Conservation (phyloP, 2,113 vertebrate species). For the Menidia beryllina region DNA sequence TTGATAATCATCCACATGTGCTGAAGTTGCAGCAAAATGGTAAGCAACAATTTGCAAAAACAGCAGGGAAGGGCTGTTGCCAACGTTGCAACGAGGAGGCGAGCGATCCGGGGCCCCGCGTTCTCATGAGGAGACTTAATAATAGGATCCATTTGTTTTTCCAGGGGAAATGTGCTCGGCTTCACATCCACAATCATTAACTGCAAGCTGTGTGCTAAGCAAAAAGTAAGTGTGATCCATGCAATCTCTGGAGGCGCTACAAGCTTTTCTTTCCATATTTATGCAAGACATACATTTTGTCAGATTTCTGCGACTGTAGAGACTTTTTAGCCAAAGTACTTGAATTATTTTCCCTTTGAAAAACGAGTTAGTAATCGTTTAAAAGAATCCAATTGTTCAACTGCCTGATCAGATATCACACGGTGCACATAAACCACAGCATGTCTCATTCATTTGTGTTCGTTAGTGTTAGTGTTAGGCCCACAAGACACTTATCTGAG, state of each 20-base stretch:
- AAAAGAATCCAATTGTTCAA: background rate
- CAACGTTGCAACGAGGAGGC: slow-evolving; percentile 18
- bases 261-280: background rate
- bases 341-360: slow-evolving; percentile 10
- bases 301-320: slow-evolving; percentile 18
- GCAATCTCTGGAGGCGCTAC: background rate
- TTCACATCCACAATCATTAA: slow-evolving; percentile 7
- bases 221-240: slow-evolving; percentile 4
- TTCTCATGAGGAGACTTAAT: slow-evolving; percentile 47
- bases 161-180: slow-evolving; percentile 1
- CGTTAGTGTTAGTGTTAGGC: slow-evolving; percentile 33
- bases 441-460: slow-evolving; percentile 25
- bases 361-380: slow-evolving; percentile 1
- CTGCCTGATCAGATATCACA: background rate
- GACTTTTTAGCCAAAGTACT: slow-evolving; percentile 5
- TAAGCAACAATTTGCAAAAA: slow-evolving; percentile 58
- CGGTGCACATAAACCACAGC: slow-evolving; percentile 16
- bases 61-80: slow-evolving; percentile 25
- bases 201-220: slow-evolving; percentile 10
- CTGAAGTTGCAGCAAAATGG: slow-evolving; percentile 7
- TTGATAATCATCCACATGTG: slow-evolving; percentile 18
- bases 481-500: slow-evolving; percentile 36
- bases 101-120: background rate
- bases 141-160: slow-evolving; percentile 35
- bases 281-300: background rate